Conservation (phyloP, 2,888 invertebrate species). For the Agrotis ipsilon region DNA sequence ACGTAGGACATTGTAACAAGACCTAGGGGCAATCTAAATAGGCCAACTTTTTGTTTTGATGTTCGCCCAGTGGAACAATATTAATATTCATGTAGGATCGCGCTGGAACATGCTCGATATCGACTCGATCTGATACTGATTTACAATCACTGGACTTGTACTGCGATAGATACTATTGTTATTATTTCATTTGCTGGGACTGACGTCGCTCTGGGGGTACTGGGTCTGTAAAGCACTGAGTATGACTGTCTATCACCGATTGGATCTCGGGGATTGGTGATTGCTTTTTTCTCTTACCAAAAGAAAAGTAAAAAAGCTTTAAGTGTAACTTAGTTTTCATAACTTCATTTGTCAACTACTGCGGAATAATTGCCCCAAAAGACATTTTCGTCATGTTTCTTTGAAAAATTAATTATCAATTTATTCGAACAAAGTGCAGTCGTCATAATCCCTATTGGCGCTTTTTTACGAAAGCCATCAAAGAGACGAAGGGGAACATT, state of each 20-base stretch:
- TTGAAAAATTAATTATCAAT: slow-evolving; percentile 28
- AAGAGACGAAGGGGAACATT: slow-evolving; percentile 8
- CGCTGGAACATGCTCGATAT: slow-evolving; percentile 32
- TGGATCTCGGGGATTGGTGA: not conserved
- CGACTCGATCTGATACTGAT: slow-evolving; percentile 33
- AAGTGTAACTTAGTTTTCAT: no score
- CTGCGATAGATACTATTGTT: slow-evolving; percentile 5
- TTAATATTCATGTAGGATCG: slow-evolving; percentile 50
- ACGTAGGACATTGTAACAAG: slow-evolving; percentile 4
- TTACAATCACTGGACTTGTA: slow-evolving; percentile 26
- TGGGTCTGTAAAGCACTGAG: not conserved
- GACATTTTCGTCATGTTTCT: not conserved
- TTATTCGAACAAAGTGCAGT: slow-evolving; percentile 9
- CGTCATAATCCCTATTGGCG: slow-evolving; percentile 13
- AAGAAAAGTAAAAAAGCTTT: no score
- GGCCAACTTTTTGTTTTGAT: slow-evolving; percentile 43
- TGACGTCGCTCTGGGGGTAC: not conserved
- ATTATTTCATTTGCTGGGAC: slow-evolving; percentile 10
- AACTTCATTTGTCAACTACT: not conserved
- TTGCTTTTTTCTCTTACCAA: not conserved
- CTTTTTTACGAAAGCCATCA: slow-evolving; percentile 11
- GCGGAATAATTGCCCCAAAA: not conserved
- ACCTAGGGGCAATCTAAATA: slow-evolving; percentile 27
- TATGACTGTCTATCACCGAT: not conserved
- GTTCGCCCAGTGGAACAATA: slow-evolving; percentile 20